Percentiles rank a stretch among this genome's conserved stretches.
These are phyloP conservation scores for Philotrypesis tridentata DNA, from an alignment of 1,140 invertebrate genomes.

Conservation along the genomic window DNA sequence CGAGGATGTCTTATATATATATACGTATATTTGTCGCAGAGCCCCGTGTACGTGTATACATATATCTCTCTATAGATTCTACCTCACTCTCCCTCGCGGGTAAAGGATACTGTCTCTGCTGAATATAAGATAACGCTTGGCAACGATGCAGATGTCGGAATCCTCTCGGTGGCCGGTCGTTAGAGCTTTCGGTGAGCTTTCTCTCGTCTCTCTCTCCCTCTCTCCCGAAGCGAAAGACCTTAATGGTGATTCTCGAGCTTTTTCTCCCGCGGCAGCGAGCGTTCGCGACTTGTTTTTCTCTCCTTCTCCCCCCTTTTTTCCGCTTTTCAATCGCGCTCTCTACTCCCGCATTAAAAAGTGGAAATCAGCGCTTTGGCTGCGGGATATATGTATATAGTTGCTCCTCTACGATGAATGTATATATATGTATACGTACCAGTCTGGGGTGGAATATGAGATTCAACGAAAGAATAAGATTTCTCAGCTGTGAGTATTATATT, in stretches of 20 bases:
- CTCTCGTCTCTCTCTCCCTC: neutral
- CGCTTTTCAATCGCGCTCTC: no score
- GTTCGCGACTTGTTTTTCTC: neutral
- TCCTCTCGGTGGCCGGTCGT: neutral
- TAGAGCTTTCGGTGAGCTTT: neutral
- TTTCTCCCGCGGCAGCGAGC: neutral
- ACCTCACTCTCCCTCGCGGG: neutral
- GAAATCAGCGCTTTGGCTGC: no score
- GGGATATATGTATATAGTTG: no score
- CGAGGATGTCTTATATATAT: neutral
- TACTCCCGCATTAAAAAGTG: no score
- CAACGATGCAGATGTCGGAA: neutral
- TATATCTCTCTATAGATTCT: no score
- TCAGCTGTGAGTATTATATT: no score
- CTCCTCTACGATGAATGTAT: no score
- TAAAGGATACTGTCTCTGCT: conserved; percentile 7
- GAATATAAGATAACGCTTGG: conserved; percentile 27
- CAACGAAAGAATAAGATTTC: no score
- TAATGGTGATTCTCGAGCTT: neutral
- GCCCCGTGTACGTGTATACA: neutral
- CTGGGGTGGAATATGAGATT: no score
- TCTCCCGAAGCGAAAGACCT: neutral
- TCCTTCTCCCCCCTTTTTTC: neutral
- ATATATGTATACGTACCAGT: no score
- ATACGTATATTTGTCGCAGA: conserved; percentile 10